Conservation (phyloP, 1,140 invertebrate genomes). For the Drosophila asahinai region DNA sequence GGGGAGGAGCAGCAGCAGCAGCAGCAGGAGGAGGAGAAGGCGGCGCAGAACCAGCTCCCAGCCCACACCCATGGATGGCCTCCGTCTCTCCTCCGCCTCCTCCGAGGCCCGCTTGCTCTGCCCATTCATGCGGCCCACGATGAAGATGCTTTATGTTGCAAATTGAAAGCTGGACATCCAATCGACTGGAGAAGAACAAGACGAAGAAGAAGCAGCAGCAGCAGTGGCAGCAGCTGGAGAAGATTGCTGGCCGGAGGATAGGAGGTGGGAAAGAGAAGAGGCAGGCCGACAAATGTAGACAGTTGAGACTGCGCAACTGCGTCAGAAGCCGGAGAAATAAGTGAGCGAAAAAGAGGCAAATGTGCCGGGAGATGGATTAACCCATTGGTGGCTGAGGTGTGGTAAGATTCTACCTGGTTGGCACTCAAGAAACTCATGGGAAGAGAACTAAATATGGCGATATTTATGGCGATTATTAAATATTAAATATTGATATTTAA, state of each 20-base stretch:
- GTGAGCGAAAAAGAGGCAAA: slow-evolving; percentile 11
- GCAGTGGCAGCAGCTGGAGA: slow-evolving; percentile 5
- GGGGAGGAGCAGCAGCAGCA: not conserved
- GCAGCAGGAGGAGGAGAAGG: slow-evolving; percentile 1
- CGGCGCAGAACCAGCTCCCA: slow-evolving; percentile 52
- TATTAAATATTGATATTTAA: no score
- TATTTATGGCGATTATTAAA: no score
- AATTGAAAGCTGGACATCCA: slow-evolving; percentile 83
- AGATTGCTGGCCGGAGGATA: slow-evolving; percentile 17
- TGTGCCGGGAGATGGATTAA: slow-evolving; percentile 37
- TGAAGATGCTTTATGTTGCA: slow-evolving; percentile 84
- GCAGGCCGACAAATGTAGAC: slow-evolving; percentile 69
- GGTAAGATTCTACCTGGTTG: not conserved
- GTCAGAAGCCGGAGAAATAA: slow-evolving; percentile 36
- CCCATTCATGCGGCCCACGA: slow-evolving; percentile 82
- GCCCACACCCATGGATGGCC: slow-evolving; percentile 39
- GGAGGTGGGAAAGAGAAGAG: slow-evolving; percentile 43
- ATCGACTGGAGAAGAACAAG: slow-evolving; percentile 69
- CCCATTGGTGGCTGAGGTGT: slow-evolving; percentile 2
- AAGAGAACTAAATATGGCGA: no score
- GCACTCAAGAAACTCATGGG: not conserved
- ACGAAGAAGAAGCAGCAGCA: slow-evolving; percentile 14
- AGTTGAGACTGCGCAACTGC: slow-evolving; percentile 71
- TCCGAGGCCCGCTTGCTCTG: slow-evolving; percentile 20
- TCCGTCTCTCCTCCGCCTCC: not conserved